These are phyloP conservation scores for Leptopilina clavipes DNA, from an alignment of 1,140 invertebrate genomes.

Conservation along the genomic window DNA sequence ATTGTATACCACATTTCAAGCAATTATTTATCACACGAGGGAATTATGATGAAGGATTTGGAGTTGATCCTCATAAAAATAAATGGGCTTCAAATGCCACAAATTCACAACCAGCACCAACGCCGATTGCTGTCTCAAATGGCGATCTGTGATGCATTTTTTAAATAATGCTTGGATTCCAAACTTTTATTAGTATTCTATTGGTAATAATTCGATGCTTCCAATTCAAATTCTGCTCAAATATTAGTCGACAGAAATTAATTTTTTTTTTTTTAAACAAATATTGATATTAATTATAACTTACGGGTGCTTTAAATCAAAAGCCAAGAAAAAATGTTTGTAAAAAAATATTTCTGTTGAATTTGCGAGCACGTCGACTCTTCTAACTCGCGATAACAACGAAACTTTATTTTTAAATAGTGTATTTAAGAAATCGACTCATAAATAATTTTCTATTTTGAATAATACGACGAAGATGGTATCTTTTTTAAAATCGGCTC, in stretches of 20 bases:
- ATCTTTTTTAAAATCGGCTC: constrained; percentile 10
- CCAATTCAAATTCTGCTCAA: constrained; percentile 19
- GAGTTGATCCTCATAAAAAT: constrained; percentile 79
- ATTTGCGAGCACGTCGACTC: neutral
- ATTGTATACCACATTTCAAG: constrained; percentile 88
- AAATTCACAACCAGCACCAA: constrained; percentile 54
- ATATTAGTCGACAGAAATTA: constrained; percentile 2
- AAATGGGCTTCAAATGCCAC: constrained; percentile 74
- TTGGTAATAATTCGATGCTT: constrained; percentile 1
- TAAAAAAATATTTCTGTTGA: constrained; percentile 22
- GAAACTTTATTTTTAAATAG: constrained; percentile 25
- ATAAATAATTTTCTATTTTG: constrained; percentile 27
- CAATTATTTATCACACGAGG: constrained; percentile 89
- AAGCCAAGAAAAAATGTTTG: neutral
- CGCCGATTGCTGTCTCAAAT: constrained; percentile 67
- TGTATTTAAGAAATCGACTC: constrained; percentile 32
- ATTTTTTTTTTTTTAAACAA: neutral
- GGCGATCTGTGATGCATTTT: constrained; percentile 63
- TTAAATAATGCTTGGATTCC: neutral
- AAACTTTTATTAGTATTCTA: constrained; percentile 14
- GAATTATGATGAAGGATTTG: constrained; percentile 89
- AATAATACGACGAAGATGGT: constrained; percentile 12
- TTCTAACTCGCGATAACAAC: constrained; percentile 19
- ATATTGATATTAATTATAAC: neutral
- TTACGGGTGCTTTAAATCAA: neutral